phyloP scores from a whole-genome alignment of 1,140 invertebrate species.

The Callitettix versicolor region DNA sequence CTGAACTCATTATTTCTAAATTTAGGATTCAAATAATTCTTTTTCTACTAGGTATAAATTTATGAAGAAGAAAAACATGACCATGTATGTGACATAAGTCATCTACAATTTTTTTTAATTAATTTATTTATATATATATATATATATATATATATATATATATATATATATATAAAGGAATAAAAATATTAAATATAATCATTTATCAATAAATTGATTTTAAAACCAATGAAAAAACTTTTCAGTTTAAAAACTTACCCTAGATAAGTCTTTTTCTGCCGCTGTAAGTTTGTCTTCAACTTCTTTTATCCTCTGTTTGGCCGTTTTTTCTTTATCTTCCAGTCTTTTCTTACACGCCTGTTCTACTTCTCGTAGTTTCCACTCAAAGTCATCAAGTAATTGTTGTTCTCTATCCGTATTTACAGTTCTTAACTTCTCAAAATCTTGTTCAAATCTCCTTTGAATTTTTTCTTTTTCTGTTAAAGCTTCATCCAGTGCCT shows the following conservation, averaged over 20 bases:
- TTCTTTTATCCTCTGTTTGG: constrained; percentile 38
- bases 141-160: too few relatives aligned
- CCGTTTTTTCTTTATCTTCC: constrained; percentile 43
- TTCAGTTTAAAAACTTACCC: constrained; percentile 20
- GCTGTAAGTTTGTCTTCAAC: constrained; percentile 34
- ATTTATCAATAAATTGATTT: neutral
- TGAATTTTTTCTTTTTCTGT: constrained; percentile 45
- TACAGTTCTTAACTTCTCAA: constrained; percentile 45
- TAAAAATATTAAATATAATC: too few relatives aligned
- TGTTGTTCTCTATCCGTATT: constrained; percentile 46
- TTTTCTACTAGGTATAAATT: too few relatives aligned
- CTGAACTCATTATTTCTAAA: too few relatives aligned
- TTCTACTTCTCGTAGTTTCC: constrained; percentile 54
- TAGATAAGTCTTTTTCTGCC: constrained; percentile 31
- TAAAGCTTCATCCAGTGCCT: constrained; percentile 45
- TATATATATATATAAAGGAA: too few relatives aligned
- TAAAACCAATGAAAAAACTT: neutral
- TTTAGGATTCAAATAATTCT: too few relatives aligned
- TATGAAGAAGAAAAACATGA: too few relatives aligned
- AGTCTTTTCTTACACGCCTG: constrained; percentile 47
- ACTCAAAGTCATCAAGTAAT: constrained; percentile 55
- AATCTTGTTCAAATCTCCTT: constrained; percentile 48
- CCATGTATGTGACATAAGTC: too few relatives aligned
- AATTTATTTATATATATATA: too few relatives aligned
- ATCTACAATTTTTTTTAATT: too few relatives aligned